Evolutionary conservation across 1,140 invertebrate genomes (phyloP).

Genomic region (Psilanteris sp.): DNA sequence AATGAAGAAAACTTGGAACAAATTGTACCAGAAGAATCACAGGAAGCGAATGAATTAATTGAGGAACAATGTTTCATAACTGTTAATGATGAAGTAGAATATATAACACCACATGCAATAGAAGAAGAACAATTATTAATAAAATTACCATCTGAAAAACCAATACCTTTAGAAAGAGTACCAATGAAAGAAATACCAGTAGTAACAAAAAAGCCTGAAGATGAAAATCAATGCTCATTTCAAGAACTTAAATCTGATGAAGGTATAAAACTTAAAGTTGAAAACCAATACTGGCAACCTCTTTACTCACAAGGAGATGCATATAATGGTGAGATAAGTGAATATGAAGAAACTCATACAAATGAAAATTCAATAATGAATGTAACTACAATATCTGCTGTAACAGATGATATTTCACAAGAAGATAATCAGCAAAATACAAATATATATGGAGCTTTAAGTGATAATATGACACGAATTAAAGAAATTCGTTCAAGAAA

Average conservation of each 20-base stretch:
- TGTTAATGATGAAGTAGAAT: conserved; percentile 20
- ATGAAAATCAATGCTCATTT: conserved; percentile 35
- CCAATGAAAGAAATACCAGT: conserved; percentile 32
- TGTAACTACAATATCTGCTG: conserved; percentile 21
- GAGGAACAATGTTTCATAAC: conserved; percentile 41
- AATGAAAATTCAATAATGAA: conserved; percentile 57
- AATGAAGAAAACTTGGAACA: conserved; percentile 28
- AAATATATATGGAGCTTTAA: conserved; percentile 72
- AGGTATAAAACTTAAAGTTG: conserved; percentile 38
- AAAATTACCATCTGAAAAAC: conserved; percentile 15
- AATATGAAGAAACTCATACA: conserved; percentile 29
- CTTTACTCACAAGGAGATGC: conserved; percentile 33
- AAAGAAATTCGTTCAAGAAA: conserved; percentile 72
- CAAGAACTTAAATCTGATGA: conserved; percentile 40
- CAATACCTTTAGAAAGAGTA: conserved; percentile 15
- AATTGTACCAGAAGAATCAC: conserved; percentile 18
- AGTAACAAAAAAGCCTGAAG: conserved; percentile 28
- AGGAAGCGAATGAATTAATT: conserved; percentile 36
- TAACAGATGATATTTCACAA: conserved; percentile 18
- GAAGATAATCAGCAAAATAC: conserved; percentile 41
- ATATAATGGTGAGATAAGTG: conserved; percentile 39
- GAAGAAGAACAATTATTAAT: conserved; percentile 18
- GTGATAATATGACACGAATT: conserved; percentile 74
- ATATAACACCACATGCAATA: conserved; percentile 9
- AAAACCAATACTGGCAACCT: conserved; percentile 41